Base-by-base conservation (phyloP, 2,113 vertebrate genomes). In the Seriola aureovittata region DNA sequence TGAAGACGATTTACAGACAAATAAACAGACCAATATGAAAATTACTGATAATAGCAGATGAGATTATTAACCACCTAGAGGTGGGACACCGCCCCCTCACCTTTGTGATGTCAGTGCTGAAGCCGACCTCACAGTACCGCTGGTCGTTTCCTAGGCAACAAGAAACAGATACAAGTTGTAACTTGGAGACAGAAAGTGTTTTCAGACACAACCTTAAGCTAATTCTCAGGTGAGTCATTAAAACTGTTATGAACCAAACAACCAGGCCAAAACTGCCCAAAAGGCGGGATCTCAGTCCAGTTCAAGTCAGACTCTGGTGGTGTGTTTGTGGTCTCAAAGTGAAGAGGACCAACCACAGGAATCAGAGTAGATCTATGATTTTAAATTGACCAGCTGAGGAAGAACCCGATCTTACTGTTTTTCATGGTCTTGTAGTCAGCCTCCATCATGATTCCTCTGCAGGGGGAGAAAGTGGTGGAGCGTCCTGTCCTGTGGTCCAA, bases 61-160 rank as follows among this genome's bases (percentile, higher is more conserved):
- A 1, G 7, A 54, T 54, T 21, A 50, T 50, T 19, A 21, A 50
- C 46, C 46, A 36, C 11, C 29, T 46, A 65, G n/a, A 1, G 42
- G 71, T n/a, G 23, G 14, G 42, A 62, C 63, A 67, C 44, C 36
- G 17, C 14, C 25, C 0, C 10, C 40, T 69, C 23, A 85, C 83
- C 83, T 85, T 66, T 13, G 84, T 81, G 48, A 85, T 21, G 23
- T 85, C 84, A 63, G 48, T 2, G 0, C 78, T 81, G 63, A 85
- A 85, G 62, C 84, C 84, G 0, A 85, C 69, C 62, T 85, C 84
- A 25, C 84, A 85, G 57, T 81, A 85, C 5, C 84, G 78, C 55
- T 69, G 78, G 63, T 85, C 78, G 3, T 77, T 57, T 57, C 36
- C 84, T 85, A 38, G 36, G 11, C 42, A 84, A 78, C 21, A 1